Percentiles rank a stretch among this genome's conserved stretches.
These are phyloP conservation scores for Lucilia cuprina DNA, from an alignment of 1,140 invertebrate species.

Conservation along the genomic window DNA sequence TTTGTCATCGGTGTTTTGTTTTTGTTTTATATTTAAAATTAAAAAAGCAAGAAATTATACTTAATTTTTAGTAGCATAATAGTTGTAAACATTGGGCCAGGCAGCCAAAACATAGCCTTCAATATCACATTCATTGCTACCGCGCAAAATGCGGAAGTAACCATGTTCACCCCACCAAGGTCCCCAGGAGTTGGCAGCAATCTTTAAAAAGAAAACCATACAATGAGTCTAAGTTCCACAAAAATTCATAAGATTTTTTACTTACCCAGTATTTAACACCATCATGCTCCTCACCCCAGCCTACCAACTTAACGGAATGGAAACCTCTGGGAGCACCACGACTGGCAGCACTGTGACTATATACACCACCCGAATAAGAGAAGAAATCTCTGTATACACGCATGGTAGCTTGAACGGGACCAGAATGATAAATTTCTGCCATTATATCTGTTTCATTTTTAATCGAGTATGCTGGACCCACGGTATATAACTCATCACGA, in stretches of 20 bases:
- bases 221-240: background rate
- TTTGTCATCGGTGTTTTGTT: slow-evolving; percentile 15
- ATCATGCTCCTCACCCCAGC: slow-evolving; percentile 83
- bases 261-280: slow-evolving; percentile 88
- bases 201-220: slow-evolving; percentile 65
- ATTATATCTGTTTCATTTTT: slow-evolving; percentile 84
- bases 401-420: slow-evolving; percentile 95
- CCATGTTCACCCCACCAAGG: slow-evolving; percentile 86
- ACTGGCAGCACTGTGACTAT: slow-evolving; percentile 71
- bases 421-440: slow-evolving; percentile 88
- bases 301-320: slow-evolving; percentile 90
- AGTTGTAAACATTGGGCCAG: slow-evolving; percentile 71
- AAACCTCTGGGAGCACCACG: slow-evolving; percentile 71
- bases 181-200: slow-evolving; percentile 92
- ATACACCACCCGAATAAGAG: slow-evolving; percentile 83
- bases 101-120: slow-evolving; percentile 83
- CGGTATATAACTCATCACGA: slow-evolving; percentile 73
- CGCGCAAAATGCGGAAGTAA: slow-evolving; percentile 81
- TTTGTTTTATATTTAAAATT: background rate
- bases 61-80: slow-evolving; percentile 44
- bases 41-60: background rate
- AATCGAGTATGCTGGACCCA: slow-evolving; percentile 85
- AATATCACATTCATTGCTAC: slow-evolving; percentile 84
- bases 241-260: slow-evolving; percentile 5
- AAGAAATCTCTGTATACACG: slow-evolving; percentile 90